phyloP scores from a whole-genome alignment of 2,888 invertebrate genomes.

The Epistrophe eligans region DNA sequence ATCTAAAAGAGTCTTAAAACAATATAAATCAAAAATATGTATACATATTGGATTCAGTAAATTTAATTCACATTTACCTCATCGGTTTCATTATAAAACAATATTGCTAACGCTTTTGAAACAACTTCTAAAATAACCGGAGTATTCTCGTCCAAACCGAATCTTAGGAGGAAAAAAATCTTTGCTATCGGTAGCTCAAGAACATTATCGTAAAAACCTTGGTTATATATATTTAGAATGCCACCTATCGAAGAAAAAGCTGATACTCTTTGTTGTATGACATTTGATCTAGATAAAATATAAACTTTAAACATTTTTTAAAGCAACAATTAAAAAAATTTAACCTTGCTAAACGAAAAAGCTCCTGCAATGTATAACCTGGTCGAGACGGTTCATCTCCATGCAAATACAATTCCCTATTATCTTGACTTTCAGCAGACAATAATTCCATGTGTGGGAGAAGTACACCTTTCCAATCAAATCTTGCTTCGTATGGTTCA shows the following conservation, averaged over 20 bases:
- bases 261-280: constrained; percentile 93
- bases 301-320: not conserved
- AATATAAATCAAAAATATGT: not conserved
- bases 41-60: not conserved
- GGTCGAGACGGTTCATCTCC: constrained; percentile 96
- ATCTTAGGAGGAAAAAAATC: constrained; percentile 92
- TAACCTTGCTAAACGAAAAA: constrained; percentile 90
- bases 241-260: constrained; percentile 92
- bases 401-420: constrained; percentile 92
- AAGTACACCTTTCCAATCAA: constrained; percentile 92
- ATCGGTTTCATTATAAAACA: constrained; percentile 91
- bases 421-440: constrained; percentile 85
- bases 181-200: constrained; percentile 91
- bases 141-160: constrained; percentile 93
- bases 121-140: constrained; percentile 90
- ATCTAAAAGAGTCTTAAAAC: constrained; percentile 86
- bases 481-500: constrained; percentile 90
- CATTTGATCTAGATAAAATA: constrained; percentile 85
- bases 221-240: constrained; percentile 88
- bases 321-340: constrained; percentile 1
- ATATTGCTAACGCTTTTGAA: constrained; percentile 89
- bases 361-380: constrained; percentile 95
- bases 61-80: constrained; percentile 84
- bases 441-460: constrained; percentile 89
- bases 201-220: constrained; percentile 91